Conservation (phyloP, 2,797 vertebrate species). For the Amazona finschi region DNA sequence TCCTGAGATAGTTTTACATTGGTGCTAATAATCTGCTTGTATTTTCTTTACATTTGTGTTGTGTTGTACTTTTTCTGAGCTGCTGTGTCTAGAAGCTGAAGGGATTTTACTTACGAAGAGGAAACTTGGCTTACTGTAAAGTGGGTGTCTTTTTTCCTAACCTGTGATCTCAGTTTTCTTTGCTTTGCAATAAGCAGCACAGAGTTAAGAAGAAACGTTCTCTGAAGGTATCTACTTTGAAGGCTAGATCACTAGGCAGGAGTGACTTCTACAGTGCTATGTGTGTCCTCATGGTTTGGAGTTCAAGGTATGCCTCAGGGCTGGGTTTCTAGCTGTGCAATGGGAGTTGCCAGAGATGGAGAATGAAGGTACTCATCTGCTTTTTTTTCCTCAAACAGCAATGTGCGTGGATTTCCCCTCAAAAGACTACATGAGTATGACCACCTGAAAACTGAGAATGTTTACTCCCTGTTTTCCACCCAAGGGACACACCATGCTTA, state of each 20-base stretch:
- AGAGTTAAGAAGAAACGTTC: background rate
- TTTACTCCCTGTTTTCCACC: background rate
- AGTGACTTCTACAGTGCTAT: background rate
- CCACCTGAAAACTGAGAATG: background rate
- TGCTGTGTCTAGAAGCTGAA: background rate
- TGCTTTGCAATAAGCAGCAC: background rate
- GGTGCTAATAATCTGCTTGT: background rate
- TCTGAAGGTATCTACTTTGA: background rate
- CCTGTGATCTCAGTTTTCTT: background rate
- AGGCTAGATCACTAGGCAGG: background rate
- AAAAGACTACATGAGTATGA: background rate
- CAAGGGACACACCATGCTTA: accelerated
- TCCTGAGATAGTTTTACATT: background rate
- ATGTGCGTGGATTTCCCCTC: background rate
- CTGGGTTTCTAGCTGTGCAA: background rate
- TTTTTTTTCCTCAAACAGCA: background rate
- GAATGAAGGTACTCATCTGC: background rate
- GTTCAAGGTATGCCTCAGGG: background rate
- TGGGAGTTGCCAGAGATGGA: background rate
- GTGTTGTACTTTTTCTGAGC: background rate
- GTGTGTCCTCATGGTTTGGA: background rate
- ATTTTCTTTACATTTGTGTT: background rate
- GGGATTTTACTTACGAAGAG: background rate
- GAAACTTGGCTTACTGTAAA: accelerated
- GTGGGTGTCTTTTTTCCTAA: background rate